A percentile compares a stretch with the other conserved stretches of the same genome.
phyloP scores from a whole-genome alignment of 2,888 invertebrate genomes.

The Pheosia tremula region DNA sequence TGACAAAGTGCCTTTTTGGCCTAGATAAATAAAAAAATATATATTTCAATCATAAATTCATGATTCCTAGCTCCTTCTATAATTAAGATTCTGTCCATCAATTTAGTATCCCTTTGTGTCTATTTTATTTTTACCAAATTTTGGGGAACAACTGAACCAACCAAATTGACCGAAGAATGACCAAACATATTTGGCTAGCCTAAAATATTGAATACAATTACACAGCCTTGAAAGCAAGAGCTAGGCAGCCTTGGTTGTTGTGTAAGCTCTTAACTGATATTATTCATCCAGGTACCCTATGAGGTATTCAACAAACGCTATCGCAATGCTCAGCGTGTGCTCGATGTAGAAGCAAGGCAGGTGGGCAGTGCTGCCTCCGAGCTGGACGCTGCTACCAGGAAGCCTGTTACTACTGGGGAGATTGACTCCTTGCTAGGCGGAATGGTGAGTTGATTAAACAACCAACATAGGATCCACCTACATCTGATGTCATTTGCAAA shows the following conservation, averaged over 20 bases:
- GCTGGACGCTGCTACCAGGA: slow-evolving; percentile 89
- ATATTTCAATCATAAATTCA: too few species aligned
- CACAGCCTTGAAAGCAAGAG: not conserved
- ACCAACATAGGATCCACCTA: too few species aligned
- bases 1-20: too few species aligned
- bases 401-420: slow-evolving; percentile 84
- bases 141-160: too few species aligned
- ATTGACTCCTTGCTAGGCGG: slow-evolving; percentile 93
- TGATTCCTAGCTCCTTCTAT: too few species aligned
- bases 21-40: too few species aligned
- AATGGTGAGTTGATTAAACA: slow-evolving; percentile 83
- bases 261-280: not conserved
- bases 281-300: slow-evolving; percentile 92
- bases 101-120: too few species aligned
- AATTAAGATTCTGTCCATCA: too few species aligned
- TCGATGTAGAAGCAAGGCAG: slow-evolving; percentile 96
- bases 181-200: too few species aligned
- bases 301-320: slow-evolving; percentile 99
- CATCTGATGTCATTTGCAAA: not conserved
- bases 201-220: not conserved
- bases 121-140: too few species aligned
- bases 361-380: slow-evolving; percentile 92
- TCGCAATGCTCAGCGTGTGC: slow-evolving; percentile 95
- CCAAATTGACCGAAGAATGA: too few species aligned
- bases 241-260: too few species aligned